Evolutionary conservation across 2,888 invertebrate species (phyloP), one percentile per base, ranked within the genome.

Genomic region (Yponomeuta evonymella): DNA sequence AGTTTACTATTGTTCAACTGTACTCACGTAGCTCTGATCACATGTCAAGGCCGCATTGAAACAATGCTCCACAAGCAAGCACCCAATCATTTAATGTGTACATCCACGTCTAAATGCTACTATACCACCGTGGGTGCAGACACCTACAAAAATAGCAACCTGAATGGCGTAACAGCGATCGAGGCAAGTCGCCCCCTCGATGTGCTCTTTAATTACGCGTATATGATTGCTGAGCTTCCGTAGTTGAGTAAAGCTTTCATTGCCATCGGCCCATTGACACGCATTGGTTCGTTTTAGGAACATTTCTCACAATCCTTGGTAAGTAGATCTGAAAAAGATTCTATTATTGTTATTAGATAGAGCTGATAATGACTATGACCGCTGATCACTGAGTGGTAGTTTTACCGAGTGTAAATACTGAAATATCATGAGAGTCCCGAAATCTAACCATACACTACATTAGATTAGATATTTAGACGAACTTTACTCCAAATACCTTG

Each of bases 171-270:
- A 73, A 76, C 75, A 76, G 78, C 75, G 70, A 43, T 8, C 43
- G 8, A 43, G 43, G 43, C 43, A 43, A 43, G 43, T 43, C 43
- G 43, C 9, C 43, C 43, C 89, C 89, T 89, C 88, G 87, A 77
- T 76, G 78, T 76, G 75, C 76, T 82, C 83, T 81, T 81, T 79
- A 81, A 84, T 81, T 80, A 76, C 80, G 79, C 76, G 77, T 79
- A 79, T 23, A 23, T 23, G 23, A 81, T 75, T 74, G 73, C 77
- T 48, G 76, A 85, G 51, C 51, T 51, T 58, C 15, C 12, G 12
- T 58, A 9, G 3, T 15, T 58, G 51, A 12, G 10, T 12, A 6
- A 58, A 58, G 15, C 15, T 15, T 58, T 15, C 4, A 15, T 58
- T 15, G 8, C 2, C 33, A 33, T 33, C 33, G 5, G 33, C 33